These are phyloP conservation scores for Nyctibius bracteatus DNA, from an alignment of 2,113 vertebrate genomes.

Conservation along the genomic window DNA sequence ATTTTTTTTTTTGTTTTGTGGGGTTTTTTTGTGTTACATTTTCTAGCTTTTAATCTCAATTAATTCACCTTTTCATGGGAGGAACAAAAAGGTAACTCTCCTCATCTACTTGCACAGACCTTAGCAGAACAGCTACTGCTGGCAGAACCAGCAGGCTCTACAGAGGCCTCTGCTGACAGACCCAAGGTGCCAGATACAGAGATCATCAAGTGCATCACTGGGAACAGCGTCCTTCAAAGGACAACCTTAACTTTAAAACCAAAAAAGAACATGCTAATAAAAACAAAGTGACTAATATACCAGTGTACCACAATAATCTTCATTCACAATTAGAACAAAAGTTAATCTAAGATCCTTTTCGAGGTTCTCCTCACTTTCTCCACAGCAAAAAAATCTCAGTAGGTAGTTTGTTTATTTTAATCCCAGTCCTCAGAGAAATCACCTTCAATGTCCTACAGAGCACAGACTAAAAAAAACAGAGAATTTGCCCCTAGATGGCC, in stretches of 20 bases:
- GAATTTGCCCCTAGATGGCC: neutral
- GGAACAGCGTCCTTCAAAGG: neutral
- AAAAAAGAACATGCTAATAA: neutral
- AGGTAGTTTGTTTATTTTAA: neutral
- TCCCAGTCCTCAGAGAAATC: neutral
- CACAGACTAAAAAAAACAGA: neutral
- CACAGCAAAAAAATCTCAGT: neutral
- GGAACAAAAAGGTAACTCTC: neutral
- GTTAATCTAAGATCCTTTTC: neutral
- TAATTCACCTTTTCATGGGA: neutral
- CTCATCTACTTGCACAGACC: neutral
- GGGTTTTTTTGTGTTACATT: rapidly evolving
- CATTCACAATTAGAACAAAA: neutral
- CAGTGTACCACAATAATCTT: neutral
- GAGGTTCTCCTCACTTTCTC: neutral
- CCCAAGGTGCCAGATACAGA: neutral
- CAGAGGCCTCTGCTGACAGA: neutral
- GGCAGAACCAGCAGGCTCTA: neutral
- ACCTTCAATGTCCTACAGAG: neutral
- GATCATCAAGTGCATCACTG: neutral
- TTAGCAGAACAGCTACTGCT: neutral
- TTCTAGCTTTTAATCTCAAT: neutral
- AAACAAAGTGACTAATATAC: neutral
- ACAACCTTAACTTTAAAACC: neutral
- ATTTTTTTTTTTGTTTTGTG: neutral